These are phyloP conservation scores for Plectropomus leopardus DNA, from an alignment of 2,113 vertebrate genomes.

Conservation along the genomic window DNA sequence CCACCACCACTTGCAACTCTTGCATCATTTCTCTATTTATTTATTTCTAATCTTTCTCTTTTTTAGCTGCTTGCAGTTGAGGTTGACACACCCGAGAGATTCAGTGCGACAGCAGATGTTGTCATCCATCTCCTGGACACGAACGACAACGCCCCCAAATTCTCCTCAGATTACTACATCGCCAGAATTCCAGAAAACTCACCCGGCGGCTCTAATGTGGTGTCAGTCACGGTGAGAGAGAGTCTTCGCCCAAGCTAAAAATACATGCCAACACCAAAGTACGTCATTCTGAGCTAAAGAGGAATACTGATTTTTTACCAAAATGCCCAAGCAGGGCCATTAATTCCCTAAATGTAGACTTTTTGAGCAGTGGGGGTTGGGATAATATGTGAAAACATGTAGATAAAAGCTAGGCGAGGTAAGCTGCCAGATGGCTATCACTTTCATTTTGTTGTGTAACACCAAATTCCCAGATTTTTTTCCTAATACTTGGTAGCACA, in stretches of 20 bases:
- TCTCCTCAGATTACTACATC: constrained; percentile 94
- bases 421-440: constrained; percentile 86
- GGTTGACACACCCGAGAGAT: constrained; percentile 94
- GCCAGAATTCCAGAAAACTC: constrained; percentile 95
- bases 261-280: constrained; percentile 52
- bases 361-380: constrained; percentile 62
- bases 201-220: constrained; percentile 92
- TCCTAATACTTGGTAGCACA: constrained; percentile 56
- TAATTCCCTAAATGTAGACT: constrained; percentile 80
- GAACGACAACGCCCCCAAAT: constrained; percentile 95
- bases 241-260: constrained; percentile 63
- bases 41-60: neutral
- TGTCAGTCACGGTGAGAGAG: constrained; percentile 91
- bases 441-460: constrained; percentile 86
- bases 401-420: constrained; percentile 79
- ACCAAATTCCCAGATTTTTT: constrained; percentile 71
- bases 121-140: constrained; percentile 93
- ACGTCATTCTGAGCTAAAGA: constrained; percentile 68
- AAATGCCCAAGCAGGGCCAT: constrained; percentile 63
- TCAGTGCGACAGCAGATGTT: constrained; percentile 94
- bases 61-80: constrained; percentile 93
- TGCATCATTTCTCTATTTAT: neutral
- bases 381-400: constrained; percentile 82
- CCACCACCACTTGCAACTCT: neutral
- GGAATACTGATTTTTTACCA: constrained; percentile 65